Percentiles rank a stretch among this genome's conserved stretches.
These are phyloP conservation scores for Papilio dardanus DNA, from an alignment of 1,140 invertebrate genomes.

Conservation along the genomic window DNA sequence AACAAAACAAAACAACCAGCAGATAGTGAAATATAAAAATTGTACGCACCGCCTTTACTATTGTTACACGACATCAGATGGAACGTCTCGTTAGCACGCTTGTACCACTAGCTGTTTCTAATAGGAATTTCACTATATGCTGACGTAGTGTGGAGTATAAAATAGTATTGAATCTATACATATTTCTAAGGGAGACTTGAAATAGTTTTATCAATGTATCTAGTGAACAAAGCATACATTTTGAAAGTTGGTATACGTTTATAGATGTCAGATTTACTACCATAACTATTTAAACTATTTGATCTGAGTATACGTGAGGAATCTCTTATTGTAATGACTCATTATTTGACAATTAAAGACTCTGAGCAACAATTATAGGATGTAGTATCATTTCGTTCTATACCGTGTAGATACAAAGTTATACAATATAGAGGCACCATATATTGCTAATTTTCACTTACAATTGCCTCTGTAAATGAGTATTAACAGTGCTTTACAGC, in stretches of 20 bases:
- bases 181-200: neutral
- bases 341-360: neutral
- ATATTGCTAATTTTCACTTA: neutral
- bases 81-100: slow-evolving; percentile 8
- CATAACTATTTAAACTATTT: no score
- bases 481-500: neutral
- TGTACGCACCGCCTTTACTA: slow-evolving; percentile 3
- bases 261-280: no score
- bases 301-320: neutral
- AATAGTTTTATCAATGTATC: neutral
- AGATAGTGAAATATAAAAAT: slow-evolving; percentile 16
- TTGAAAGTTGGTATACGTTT: no score
- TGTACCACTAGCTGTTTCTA: neutral
- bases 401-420: neutral
- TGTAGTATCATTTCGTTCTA: neutral
- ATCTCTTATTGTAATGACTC: neutral
- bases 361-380: neutral
- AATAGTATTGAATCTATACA: neutral
- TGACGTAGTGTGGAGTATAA: neutral
- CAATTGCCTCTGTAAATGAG: neutral
- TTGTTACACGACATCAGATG: slow-evolving; percentile 12
- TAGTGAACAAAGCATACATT: no score
- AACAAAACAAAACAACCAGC: neutral
- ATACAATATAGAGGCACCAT: neutral
- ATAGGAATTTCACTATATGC: neutral